phyloP scores from a whole-genome alignment of 2,113 vertebrate genomes.

The Pseudois nayaur region DNA sequence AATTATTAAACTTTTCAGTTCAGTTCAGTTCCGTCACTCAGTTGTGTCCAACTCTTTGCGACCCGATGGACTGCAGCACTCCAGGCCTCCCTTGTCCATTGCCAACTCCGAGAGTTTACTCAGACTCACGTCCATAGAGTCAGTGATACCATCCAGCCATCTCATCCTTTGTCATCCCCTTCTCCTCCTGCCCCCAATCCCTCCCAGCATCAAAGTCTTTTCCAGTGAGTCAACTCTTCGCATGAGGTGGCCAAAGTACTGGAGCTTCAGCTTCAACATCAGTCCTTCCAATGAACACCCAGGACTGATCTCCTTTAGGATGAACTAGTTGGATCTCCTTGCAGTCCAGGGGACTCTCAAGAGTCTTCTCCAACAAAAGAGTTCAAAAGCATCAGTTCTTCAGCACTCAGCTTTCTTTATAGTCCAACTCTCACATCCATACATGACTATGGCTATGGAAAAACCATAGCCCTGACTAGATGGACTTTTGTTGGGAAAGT shows the following conservation, averaged over 20 bases:
- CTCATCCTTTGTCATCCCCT: neutral
- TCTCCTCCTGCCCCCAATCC: neutral
- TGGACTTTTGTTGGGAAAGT: neutral
- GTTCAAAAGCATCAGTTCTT: neutral
- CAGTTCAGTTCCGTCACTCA: neutral
- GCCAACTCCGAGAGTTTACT: neutral
- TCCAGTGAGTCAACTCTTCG: neutral
- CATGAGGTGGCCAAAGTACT: neutral
- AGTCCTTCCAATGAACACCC: neutral
- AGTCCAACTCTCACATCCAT: neutral
- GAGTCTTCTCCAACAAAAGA: neutral
- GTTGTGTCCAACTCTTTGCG: rapidly evolving
- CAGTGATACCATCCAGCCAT: neutral
- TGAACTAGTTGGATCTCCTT: neutral
- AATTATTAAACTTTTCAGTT: neutral
- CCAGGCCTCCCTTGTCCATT: neutral
- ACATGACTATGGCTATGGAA: neutral
- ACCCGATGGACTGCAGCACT: neutral
- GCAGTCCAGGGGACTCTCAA: neutral
- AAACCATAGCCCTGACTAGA: neutral
- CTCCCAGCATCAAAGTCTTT: neutral
- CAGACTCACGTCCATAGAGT: neutral
- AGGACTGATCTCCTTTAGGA: neutral
- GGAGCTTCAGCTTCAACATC: neutral
- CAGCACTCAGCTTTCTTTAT: rapidly evolving